These are phyloP conservation scores for Drosophila pachea DNA, from an alignment of 1,140 invertebrate genomes.

Conservation along the genomic window DNA sequence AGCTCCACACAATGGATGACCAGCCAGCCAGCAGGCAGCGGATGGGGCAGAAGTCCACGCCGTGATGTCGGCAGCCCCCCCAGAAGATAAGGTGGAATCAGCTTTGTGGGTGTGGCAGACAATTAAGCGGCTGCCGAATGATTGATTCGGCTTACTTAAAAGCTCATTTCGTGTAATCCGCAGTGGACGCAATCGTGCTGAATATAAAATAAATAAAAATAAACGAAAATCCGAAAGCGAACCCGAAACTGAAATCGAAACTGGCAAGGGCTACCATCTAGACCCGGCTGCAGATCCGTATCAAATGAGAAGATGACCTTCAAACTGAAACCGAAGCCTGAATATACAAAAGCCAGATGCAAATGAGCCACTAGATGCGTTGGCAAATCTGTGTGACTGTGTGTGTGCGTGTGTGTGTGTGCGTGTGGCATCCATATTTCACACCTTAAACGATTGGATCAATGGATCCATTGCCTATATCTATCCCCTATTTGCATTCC, in stretches of 20 bases:
- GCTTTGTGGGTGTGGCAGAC: slow-evolving; percentile 46
- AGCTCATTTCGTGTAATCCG: slow-evolving; percentile 67
- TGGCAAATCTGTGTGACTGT: slow-evolving; percentile 51
- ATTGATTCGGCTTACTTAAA: slow-evolving; percentile 76
- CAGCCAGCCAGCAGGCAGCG: slow-evolving; percentile 10
- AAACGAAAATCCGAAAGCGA: slow-evolving; percentile 8
- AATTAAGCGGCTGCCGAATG: slow-evolving; percentile 68
- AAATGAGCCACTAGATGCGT: slow-evolving; percentile 64
- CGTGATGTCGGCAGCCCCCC: slow-evolving; percentile 44
- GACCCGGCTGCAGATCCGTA: slow-evolving; percentile 37
- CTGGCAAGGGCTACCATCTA: slow-evolving; percentile 19
- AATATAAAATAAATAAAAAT: slow-evolving; percentile 9
- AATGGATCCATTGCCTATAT: slow-evolving; percentile 56
- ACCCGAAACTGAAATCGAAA: slow-evolving; percentile 1
- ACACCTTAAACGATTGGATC: slow-evolving; percentile 66
- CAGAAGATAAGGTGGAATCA: slow-evolving; percentile 41
- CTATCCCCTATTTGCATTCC: slow-evolving; percentile 68
- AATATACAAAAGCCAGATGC: slow-evolving; percentile 48
- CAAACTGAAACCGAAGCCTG: slow-evolving; percentile 29
- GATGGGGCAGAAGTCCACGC: slow-evolving; percentile 55
- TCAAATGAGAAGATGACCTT: slow-evolving; percentile 41
- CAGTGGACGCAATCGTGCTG: slow-evolving; percentile 41
- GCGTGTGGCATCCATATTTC: slow-evolving; percentile 61
- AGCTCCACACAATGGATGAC: slow-evolving; percentile 45
- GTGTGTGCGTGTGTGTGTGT: slow-evolving; percentile 9